Evolutionary conservation across 2,113 vertebrate genomes (phyloP).

Genomic region (Eurystomus gularis): DNA sequence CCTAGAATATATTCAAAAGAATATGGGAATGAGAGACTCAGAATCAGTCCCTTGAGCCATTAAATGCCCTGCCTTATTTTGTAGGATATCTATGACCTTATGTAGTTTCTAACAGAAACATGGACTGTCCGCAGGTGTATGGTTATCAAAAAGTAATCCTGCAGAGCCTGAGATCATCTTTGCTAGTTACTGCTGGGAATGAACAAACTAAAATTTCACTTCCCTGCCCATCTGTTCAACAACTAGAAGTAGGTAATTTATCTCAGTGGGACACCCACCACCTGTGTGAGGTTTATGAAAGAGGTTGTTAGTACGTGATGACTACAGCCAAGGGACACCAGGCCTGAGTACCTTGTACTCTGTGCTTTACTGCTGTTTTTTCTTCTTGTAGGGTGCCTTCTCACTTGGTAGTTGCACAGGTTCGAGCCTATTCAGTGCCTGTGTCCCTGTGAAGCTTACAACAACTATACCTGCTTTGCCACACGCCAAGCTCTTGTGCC

Average conservation of each 20-base stretch:
- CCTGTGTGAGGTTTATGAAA: conserved; percentile 40
- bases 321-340: not conserved
- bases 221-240: conserved; percentile 54
- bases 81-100: not conserved
- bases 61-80: not conserved
- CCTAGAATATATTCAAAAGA: not conserved
- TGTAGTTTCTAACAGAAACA: conserved; percentile 14
- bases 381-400: conserved; percentile 18
- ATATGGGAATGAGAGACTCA: not conserved
- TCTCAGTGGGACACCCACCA: conserved; percentile 25
- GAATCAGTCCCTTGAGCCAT: not conserved
- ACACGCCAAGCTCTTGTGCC: not conserved
- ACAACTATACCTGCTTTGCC: not conserved
- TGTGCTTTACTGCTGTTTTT: not conserved
- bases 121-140: conserved; percentile 10
- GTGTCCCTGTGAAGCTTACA: not conserved
- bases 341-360: not conserved
- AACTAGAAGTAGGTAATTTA: conserved; percentile 42
- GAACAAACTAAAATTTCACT: conserved; percentile 49
- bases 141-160: conserved; percentile 41
- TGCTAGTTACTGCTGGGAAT: conserved; percentile 52
- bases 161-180: conserved; percentile 30
- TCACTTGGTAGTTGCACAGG: not conserved
- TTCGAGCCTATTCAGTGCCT: not conserved
- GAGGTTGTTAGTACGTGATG: not conserved